Conservation (phyloP, 1,140 invertebrate species). For the Lasaia peninsularis region DNA sequence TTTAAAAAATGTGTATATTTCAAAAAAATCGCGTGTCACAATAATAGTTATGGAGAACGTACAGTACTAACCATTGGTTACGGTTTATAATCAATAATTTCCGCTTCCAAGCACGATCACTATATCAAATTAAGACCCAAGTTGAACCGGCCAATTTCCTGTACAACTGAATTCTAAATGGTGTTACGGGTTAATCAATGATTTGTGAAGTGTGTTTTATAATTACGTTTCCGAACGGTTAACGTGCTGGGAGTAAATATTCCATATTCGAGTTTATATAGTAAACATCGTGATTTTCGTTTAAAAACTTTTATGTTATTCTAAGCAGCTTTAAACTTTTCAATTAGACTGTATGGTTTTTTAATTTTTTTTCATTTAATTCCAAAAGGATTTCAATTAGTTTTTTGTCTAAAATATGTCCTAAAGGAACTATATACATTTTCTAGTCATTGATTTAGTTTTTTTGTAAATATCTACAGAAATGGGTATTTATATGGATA, state of each 20-base stretch:
- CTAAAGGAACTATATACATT: too few species aligned
- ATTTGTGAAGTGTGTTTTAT: constrained; percentile 12
- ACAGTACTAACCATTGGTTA: constrained; percentile 25
- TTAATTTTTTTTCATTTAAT: too few species aligned
- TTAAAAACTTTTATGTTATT: too few species aligned
- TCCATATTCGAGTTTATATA: background rate
- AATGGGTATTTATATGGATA: too few species aligned
- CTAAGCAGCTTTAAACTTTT: too few species aligned
- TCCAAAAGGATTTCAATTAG: too few species aligned
- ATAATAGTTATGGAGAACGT: constrained; percentile 5
- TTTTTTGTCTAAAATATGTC: too few species aligned
- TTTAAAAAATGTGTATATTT: too few species aligned
- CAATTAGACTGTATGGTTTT: too few species aligned
- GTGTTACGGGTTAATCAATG: constrained; percentile 14
- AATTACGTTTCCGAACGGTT: constrained; percentile 7
- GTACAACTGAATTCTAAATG: constrained; percentile 24
- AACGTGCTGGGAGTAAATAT: background rate
- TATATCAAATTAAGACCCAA: constrained; percentile 35
- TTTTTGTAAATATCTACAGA: too few species aligned
- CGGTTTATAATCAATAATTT: constrained; percentile 35
- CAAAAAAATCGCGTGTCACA: background rate
- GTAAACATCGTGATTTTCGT: background rate
- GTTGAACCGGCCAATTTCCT: constrained; percentile 33
- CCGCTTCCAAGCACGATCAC: constrained; percentile 29
- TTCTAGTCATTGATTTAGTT: too few species aligned